Evolutionary conservation across 2,888 invertebrate species (phyloP), one percentile per base, ranked within the genome.

Genomic region (Eueremaeus valkanovi): DNA sequence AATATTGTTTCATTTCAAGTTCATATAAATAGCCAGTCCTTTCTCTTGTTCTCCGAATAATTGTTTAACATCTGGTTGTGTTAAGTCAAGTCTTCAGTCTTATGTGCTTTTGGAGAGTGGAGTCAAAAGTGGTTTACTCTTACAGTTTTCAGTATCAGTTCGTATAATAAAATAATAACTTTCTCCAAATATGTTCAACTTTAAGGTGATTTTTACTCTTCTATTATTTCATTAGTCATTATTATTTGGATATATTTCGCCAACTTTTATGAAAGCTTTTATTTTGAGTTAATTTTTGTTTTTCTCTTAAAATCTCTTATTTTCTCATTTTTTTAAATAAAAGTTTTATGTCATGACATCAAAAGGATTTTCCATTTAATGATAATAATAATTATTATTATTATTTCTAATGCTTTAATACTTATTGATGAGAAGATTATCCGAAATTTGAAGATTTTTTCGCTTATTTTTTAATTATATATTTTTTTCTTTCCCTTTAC

Each of bases 41-140:
- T 29, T 66, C 33, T 33, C 66, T 66, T 66, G 36, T 66, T 66
- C 66, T 66, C n/a, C n/a, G n/a, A 66, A 33, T 33, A n/a, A 66
- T 36, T 66, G 66, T 61, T 61, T 61, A 31, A 27, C 5, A 66
- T 36, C 36, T 36, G 36, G 66, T 36, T 66, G 66, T 36, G 33
- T 66, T 66, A 8, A 66, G 66, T 36, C 33, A 29, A 58, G 58
- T 29, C 58, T 3, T 29, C 27, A 27, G 31, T 29, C 29, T 8
- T 31, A 11, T 21, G n/a, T n/a, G n/a, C n/a, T n/a, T n/a, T n/a
- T n/a, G n/a, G n/a, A n/a, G n/a, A n/a, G n/a, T 21, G 3, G 21
- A 24, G 5, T 9, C 18, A 21, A 55, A 55, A 55, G 21, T 24
- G 21, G 11, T 11, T 31, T 31, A 6, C 3, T 61, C 31, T 11